phyloP scores from a whole-genome alignment of 2,797 vertebrate genomes.

The Serranus cabrilla region DNA sequence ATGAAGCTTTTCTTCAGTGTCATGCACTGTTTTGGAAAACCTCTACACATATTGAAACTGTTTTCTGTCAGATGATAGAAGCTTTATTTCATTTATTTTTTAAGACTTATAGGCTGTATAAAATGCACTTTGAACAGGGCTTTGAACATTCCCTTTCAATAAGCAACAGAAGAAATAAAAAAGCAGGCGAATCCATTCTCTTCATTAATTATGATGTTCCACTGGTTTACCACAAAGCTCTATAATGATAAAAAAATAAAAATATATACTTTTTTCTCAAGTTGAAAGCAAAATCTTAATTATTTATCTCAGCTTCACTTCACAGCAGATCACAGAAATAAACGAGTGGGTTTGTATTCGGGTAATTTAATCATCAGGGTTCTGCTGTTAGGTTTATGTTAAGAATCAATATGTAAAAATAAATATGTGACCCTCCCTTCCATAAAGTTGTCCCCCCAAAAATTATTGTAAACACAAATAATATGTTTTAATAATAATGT shows the following conservation, averaged over 20 bases:
- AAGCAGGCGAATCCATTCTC: not conserved
- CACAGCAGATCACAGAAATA: not conserved
- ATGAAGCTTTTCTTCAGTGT: not conserved
- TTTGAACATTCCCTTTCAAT: conserved; percentile 15
- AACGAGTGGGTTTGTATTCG: not conserved
- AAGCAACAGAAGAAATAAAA: not conserved
- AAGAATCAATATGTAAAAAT: not conserved
- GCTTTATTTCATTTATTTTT: not conserved
- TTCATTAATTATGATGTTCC: conserved; percentile 16
- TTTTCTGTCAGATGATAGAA: not conserved
- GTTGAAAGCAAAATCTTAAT: conserved; percentile 7
- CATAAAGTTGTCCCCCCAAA: no score
- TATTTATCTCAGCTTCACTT: not conserved
- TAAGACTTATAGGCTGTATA: not conserved
- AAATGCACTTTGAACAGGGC: conserved; percentile 15
- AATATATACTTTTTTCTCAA: not conserved
- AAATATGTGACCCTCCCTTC: no score
- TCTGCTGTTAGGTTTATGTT: not conserved
- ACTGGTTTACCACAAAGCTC: conserved; percentile 22
- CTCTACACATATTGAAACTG: not conserved
- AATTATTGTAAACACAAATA: no score
- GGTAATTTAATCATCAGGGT: not conserved
- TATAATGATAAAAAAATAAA: conserved; percentile 8
- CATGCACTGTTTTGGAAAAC: not conserved
- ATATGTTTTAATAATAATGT: no score